Percentiles rank a stretch among this genome's conserved stretches.
phyloP scores from a whole-genome alignment of 2,888 invertebrate species.

The Rhingia rostrata region DNA sequence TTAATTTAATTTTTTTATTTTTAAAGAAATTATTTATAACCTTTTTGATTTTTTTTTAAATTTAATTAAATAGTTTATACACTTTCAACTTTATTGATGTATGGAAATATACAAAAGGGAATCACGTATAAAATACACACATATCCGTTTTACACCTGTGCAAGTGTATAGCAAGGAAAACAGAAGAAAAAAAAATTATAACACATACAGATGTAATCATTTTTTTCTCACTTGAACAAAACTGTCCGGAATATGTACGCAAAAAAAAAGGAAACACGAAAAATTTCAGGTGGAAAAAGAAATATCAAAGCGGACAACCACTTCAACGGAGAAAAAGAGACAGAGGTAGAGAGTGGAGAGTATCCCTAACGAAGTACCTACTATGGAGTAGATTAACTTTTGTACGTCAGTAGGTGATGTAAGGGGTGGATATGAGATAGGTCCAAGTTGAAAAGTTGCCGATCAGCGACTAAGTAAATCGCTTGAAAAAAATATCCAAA shows the following conservation, averaged over 20 bases:
- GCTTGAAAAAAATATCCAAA: conserved; percentile 30
- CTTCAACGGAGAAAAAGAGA: conserved; percentile 40
- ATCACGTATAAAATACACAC: conserved; percentile 53
- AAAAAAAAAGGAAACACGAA: conserved; percentile 28
- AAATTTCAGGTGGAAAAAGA: conserved; percentile 64
- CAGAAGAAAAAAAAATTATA: conserved; percentile 5
- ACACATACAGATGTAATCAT: conserved; percentile 50
- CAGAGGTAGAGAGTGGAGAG: conserved; percentile 11
- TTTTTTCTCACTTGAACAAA: conserved; percentile 49
- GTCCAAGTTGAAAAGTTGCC: conserved; percentile 33
- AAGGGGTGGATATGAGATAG: conserved; percentile 31
- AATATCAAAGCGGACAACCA: conserved; percentile 34
- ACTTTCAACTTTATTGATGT: conserved; percentile 32
- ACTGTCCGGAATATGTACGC: conserved; percentile 40
- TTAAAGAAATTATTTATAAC: conserved; percentile 11
- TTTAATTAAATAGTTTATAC: conserved; percentile 23
- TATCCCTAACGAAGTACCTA: conserved; percentile 41
- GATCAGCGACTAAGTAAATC: conserved; percentile 55
- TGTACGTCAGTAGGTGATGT: conserved; percentile 22
- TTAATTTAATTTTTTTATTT: conserved; percentile 1
- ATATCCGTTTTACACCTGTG: conserved; percentile 58
- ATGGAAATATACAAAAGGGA: conserved; percentile 37
- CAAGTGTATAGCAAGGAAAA: conserved; percentile 18
- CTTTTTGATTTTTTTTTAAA: conserved; percentile 16
- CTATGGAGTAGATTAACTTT: conserved; percentile 34